Evolutionary conservation across 2,113 vertebrate species (phyloP).

Genomic region (Sinocyclocheilus maitianheensis): DNA sequence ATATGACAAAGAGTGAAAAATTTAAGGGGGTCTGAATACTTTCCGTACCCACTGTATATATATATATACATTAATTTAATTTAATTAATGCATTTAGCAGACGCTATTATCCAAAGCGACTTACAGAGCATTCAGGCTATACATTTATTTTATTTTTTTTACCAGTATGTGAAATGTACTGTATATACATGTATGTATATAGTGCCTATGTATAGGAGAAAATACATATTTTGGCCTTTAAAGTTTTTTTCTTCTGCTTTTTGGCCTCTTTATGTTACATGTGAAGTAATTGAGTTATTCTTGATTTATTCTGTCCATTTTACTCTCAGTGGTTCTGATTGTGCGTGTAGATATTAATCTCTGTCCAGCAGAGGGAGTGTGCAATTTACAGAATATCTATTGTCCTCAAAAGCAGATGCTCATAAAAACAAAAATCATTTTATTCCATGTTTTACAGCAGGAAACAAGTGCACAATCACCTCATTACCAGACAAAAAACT

Average conservation of each 20-base stretch:
- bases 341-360: conserved; percentile 39
- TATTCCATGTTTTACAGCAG: conserved; percentile 14
- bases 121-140: too few species aligned
- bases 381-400: conserved; percentile 59
- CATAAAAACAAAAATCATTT: conserved; percentile 1
- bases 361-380: conserved; percentile 78
- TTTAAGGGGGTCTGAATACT: too few species aligned
- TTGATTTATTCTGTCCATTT: background rate
- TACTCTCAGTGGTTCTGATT: background rate
- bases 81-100: too few species aligned
- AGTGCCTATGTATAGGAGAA: too few species aligned
- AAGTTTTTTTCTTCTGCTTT: background rate
- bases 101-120: too few species aligned
- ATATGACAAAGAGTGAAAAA: too few species aligned
- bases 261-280: background rate
- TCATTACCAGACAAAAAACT: background rate
- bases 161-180: too few species aligned
- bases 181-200: too few species aligned
- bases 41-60: too few species aligned
- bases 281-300: background rate
- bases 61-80: too few species aligned
- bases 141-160: too few species aligned
- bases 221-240: too few species aligned
- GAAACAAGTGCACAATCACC: background rate
- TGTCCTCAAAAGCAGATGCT: conserved; percentile 20